Evolutionary conservation across 2,888 invertebrate genomes (phyloP).

Genomic region (Gandaritis pyraliata): DNA sequence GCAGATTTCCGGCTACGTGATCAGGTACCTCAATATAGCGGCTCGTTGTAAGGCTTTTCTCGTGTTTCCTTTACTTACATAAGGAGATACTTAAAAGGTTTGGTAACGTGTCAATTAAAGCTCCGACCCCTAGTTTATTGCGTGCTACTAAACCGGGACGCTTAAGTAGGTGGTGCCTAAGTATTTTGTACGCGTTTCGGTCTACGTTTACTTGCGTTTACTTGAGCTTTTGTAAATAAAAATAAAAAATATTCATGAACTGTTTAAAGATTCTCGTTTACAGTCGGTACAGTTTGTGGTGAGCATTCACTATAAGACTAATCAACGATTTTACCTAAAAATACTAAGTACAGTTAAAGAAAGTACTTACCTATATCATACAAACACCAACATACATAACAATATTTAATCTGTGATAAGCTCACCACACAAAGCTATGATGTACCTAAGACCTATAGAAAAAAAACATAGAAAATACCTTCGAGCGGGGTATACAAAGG

Average conservation of each 20-base stretch:
- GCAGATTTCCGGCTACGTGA: constrained; percentile 72
- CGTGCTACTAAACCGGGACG: constrained; percentile 40
- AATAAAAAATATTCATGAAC: neutral
- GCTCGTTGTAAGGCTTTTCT: constrained; percentile 64
- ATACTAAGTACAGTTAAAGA: too few species aligned
- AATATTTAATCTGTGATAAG: too few species aligned
- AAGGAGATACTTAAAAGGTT: constrained; percentile 50
- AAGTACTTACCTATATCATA: too few species aligned
- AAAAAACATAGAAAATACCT: too few species aligned
- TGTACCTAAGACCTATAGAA: too few species aligned
- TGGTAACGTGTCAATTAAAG: constrained; percentile 55
- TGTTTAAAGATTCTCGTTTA: too few species aligned
- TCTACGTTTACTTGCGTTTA: constrained; percentile 7
- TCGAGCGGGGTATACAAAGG: constrained; percentile 14
- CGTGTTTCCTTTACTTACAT: constrained; percentile 49
- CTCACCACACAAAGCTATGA: constrained; percentile 1
- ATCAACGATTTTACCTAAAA: too few species aligned
- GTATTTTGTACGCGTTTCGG: constrained; percentile 34
- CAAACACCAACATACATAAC: too few species aligned
- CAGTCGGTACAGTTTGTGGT: too few species aligned
- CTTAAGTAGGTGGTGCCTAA: constrained; percentile 35
- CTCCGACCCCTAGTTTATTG: constrained; percentile 44
- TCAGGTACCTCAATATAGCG: constrained; percentile 59
- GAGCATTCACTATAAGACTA: too few species aligned
- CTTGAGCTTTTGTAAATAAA: constrained; percentile 1